Conservation (phyloP, 23 tunicate species). For the Trididemnum nubilum region DNA sequence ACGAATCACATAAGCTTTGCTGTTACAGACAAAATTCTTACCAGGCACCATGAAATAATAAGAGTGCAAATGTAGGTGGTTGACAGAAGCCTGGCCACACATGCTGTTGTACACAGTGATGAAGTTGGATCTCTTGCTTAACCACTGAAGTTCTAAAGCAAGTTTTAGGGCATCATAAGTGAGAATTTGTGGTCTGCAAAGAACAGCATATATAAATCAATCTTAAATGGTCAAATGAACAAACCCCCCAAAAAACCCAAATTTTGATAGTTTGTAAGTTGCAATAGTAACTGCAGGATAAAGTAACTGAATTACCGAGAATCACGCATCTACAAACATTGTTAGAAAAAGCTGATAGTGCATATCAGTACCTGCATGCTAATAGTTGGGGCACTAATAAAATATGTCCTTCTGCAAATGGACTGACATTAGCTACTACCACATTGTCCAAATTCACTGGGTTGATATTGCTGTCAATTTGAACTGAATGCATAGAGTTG, state of each 20-base stretch:
- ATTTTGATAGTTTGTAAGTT: no score
- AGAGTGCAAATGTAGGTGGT: slow-evolving; percentile 45
- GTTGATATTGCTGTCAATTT: neutral
- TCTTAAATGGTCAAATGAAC: no score
- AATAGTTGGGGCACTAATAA: slow-evolving; percentile 40
- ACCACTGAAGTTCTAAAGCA: slow-evolving; percentile 24
- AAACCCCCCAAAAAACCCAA: no score
- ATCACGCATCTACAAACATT: no score
- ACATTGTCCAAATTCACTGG: neutral
- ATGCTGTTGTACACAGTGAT: slow-evolving; percentile 42
- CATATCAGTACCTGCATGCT: slow-evolving; percentile 23
- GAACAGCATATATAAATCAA: no score
- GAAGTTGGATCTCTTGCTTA: slow-evolving; percentile 19
- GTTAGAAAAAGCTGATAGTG: no score
- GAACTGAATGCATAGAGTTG: no score
- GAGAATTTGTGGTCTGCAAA: slow-evolving; percentile 37
- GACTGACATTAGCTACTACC: slow-evolving; percentile 42
- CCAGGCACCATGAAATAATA: slow-evolving; percentile 20
- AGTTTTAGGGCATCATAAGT: slow-evolving; percentile 29
- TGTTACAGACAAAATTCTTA: neutral
- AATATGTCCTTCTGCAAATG: slow-evolving; percentile 49
- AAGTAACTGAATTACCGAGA: no score
- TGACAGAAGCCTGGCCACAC: slow-evolving; percentile 55
- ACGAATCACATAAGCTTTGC: no score
- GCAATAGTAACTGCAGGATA: no score